Evolutionary conservation across 2,797 vertebrate species (phyloP).

Genomic region (Momotus momota): DNA sequence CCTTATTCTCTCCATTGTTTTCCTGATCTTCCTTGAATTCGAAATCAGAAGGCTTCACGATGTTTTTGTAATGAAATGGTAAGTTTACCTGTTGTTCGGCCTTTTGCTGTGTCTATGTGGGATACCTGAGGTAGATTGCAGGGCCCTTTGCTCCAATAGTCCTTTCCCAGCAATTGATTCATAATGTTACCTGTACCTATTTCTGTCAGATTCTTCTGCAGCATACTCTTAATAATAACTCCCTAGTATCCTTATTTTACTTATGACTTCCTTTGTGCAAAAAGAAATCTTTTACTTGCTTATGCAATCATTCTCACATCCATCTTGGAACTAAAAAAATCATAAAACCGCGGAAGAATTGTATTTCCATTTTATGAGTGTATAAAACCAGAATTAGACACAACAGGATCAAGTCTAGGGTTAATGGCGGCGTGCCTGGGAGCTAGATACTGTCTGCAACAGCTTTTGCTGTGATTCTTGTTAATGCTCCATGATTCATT

Average conservation of each 20-base stretch:
- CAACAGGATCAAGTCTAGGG: not conserved
- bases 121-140: not conserved
- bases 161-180: not conserved
- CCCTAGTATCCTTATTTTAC: not conserved
- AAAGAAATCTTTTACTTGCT: not conserved
- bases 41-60: not conserved
- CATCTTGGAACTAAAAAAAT: not conserved
- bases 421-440: not conserved
- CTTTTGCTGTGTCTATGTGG: not conserved
- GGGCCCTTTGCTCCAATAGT: not conserved
- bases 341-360: not conserved
- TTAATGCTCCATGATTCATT: not conserved
- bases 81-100: not conserved
- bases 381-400: not conserved
- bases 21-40: not conserved
- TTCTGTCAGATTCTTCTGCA: not conserved
- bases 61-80: not conserved
- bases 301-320: not conserved
- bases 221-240: not conserved
- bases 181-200: not conserved
- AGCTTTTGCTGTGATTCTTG: conserved; percentile 22
- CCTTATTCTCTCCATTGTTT: not conserved
- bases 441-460: not conserved
- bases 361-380: not conserved
- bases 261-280: not conserved